These are phyloP conservation scores for Ephialtes manifestator DNA, from an alignment of 2,888 invertebrate species.

Conservation along the genomic window DNA sequence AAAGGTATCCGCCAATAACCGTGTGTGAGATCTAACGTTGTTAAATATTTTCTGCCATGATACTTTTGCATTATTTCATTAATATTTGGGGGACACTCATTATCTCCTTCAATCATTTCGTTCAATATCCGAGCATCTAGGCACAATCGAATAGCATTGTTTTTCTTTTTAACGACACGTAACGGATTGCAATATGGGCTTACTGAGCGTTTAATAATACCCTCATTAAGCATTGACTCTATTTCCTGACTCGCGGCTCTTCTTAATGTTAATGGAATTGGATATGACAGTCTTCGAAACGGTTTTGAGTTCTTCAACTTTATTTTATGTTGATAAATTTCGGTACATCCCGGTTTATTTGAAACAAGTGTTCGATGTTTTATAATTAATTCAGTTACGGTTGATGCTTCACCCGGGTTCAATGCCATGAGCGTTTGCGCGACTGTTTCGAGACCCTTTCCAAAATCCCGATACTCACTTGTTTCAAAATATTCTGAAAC, in stretches of 20 bases:
- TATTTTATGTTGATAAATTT: slow-evolving; percentile 27
- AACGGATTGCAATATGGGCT: slow-evolving; percentile 50
- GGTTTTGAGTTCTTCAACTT: slow-evolving; percentile 19
- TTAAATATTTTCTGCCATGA: no score
- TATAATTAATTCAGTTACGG: neutral
- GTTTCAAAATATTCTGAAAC: no score
- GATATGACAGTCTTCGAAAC: slow-evolving; percentile 29
- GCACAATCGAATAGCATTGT: slow-evolving; percentile 34
- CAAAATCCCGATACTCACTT: slow-evolving; percentile 67
- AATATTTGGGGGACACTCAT: no score
- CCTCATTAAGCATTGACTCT: slow-evolving; percentile 11
- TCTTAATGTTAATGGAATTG: slow-evolving; percentile 27
- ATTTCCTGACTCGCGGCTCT: slow-evolving; percentile 4
- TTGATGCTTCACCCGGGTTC: neutral
- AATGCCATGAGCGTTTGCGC: slow-evolving; percentile 35
- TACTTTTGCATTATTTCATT: no score
- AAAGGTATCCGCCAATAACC: no score
- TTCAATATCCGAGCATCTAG: slow-evolving; percentile 33
- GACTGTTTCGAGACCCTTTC: neutral
- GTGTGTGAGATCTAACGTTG: no score
- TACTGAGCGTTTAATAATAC: slow-evolving; percentile 26
- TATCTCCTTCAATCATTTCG: no score
- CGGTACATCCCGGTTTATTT: slow-evolving; percentile 17
- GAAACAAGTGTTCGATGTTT: slow-evolving; percentile 7
- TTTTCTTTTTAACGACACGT: slow-evolving; percentile 48